A percentile compares a stretch with the other conserved stretches of the same genome.
phyloP scores from a whole-genome alignment of 2,888 invertebrate species.

The Rotaria sp. region DNA sequence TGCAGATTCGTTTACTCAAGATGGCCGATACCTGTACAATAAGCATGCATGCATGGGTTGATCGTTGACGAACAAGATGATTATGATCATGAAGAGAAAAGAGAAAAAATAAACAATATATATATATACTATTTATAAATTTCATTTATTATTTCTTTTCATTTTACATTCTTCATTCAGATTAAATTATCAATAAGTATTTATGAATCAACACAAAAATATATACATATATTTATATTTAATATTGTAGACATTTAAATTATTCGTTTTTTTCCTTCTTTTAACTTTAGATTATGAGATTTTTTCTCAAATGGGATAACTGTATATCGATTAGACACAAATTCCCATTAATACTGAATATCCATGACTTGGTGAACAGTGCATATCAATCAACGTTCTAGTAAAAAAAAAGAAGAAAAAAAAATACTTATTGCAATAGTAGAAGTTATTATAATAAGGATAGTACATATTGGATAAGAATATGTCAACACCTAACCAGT shows the following conservation, averaged over 20 bases:
- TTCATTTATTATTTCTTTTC: background rate
- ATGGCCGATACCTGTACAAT: background rate
- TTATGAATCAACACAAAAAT: too few relatives aligned
- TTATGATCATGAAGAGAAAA: background rate
- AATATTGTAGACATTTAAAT: too few relatives aligned
- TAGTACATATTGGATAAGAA: background rate
- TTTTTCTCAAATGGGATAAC: slow-evolving; percentile 12
- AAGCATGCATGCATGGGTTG: background rate
- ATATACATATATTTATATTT: too few relatives aligned
- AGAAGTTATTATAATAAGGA: background rate
- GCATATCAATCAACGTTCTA: background rate
- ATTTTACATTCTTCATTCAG: too few relatives aligned
- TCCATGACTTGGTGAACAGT: slow-evolving; percentile 21
- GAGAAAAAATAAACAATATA: background rate
- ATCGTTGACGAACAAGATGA: background rate
- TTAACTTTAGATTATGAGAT: background rate
- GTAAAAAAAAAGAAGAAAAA: background rate
- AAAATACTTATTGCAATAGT: background rate
- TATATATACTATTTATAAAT: background rate
- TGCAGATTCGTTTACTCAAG: background rate
- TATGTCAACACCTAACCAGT: slow-evolving; percentile 3
- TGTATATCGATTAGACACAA: background rate
- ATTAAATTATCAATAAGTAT: too few relatives aligned
- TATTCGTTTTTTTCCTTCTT: too few relatives aligned
- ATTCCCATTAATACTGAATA: background rate